Evolutionary conservation across 30 jellyfish, hydroid and myxozoan genomes (phyloP).

Genomic region (Clytia hemisphaerica): DNA sequence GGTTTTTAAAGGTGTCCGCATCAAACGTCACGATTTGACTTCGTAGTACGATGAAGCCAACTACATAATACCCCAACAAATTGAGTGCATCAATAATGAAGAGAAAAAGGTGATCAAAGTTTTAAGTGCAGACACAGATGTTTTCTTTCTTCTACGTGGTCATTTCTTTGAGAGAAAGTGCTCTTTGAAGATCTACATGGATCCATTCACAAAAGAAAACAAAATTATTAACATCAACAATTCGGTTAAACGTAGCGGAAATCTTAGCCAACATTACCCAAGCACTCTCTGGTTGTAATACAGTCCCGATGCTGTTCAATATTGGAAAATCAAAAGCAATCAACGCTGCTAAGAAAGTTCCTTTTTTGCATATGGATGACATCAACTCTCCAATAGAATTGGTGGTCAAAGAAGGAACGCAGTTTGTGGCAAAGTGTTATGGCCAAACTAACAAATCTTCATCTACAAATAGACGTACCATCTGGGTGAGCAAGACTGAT

Average conservation of each 20-base stretch:
- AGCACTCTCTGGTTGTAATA: background rate
- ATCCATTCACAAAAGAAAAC: background rate
- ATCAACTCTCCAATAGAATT: background rate
- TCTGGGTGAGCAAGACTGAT: background rate
- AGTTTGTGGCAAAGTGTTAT: background rate
- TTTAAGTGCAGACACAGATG: background rate
- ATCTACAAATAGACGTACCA: background rate
- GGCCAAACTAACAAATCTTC: background rate
- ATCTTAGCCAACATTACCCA: background rate
- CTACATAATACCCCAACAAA: background rate
- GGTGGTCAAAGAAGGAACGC: background rate
- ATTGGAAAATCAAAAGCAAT: background rate
- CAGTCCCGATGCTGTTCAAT: background rate
- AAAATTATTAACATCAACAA: background rate
- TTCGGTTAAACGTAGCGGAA: no score
- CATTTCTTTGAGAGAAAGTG: background rate
- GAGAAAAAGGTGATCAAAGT: background rate
- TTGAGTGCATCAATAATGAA: background rate
- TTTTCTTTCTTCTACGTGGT: background rate
- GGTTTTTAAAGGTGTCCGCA: background rate
- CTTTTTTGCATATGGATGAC: background rate
- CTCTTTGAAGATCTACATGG: background rate
- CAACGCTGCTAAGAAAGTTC: background rate
- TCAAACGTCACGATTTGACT: background rate
- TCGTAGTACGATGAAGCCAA: background rate